A percentile compares a stretch with the other conserved stretches of the same genome.
phyloP scores from a whole-genome alignment of 2,113 vertebrate genomes.

The Crotalus tigris region DNA sequence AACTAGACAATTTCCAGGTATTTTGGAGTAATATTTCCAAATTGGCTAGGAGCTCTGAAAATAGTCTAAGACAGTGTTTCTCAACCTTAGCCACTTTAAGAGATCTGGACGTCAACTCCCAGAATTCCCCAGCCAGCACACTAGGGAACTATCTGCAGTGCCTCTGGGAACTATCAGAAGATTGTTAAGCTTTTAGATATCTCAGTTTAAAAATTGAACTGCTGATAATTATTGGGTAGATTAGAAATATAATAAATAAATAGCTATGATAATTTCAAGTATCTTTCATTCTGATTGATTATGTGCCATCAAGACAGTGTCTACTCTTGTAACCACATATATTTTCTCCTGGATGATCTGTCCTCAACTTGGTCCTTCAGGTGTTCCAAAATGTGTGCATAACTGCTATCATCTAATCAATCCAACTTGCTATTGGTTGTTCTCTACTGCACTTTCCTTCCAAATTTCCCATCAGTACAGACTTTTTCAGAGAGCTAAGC shows the following conservation, averaged over 20 bases:
- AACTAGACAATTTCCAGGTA: background rate
- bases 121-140: background rate
- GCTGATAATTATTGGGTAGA: background rate
- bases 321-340: background rate
- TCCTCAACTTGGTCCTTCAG: background rate
- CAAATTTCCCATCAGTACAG: background rate
- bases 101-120: background rate
- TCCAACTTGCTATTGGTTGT: background rate
- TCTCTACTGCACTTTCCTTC: background rate
- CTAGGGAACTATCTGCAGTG: background rate
- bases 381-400: background rate
- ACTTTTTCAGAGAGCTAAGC: background rate
- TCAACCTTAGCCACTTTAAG: background rate
- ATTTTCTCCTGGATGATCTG: background rate
- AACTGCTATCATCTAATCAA: background rate
- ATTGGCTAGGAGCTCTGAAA: background rate
- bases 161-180: background rate
- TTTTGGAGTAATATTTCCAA: background rate
- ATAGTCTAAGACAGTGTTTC: background rate
- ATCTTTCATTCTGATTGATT: background rate
- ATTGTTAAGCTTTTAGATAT: background rate
- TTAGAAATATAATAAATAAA: background rate
- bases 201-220: background rate
- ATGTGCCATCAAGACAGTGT: background rate
- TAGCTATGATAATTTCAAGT: background rate